Conservation (phyloP, 2,888 invertebrate genomes). For the Galeruca laticollis region DNA sequence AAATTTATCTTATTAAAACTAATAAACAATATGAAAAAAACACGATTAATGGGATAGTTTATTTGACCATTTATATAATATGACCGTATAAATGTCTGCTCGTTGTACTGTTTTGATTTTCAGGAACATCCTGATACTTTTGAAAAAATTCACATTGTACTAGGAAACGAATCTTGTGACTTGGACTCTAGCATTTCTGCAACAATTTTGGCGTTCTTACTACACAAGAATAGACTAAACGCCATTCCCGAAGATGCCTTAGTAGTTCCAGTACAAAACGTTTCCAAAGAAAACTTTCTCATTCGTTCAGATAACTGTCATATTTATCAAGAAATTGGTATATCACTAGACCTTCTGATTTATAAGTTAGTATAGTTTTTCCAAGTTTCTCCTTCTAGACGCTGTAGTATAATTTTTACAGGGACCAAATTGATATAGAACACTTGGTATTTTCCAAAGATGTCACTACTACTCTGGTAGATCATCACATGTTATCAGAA, state of each 20-base stretch:
- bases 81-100: too few species aligned
- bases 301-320: constrained; percentile 82
- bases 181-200: constrained; percentile 85
- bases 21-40: too few species aligned
- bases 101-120: neutral
- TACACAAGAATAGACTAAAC: constrained; percentile 54
- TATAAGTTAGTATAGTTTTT: constrained; percentile 71
- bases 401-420: constrained; percentile 52
- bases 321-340: constrained; percentile 72
- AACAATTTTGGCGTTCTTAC: constrained; percentile 71
- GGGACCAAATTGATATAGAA: constrained; percentile 71
- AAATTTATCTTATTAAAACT: neutral
- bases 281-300: constrained; percentile 74
- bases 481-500: constrained; percentile 79
- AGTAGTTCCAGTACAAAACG: constrained; percentile 81
- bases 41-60: too few species aligned
- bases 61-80: too few species aligned
- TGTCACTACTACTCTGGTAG: constrained; percentile 77
- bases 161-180: constrained; percentile 91
- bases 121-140: constrained; percentile 14
- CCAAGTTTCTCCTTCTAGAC: constrained; percentile 17
- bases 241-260: constrained; percentile 53
- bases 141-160: constrained; percentile 67
- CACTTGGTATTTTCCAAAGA: constrained; percentile 59
- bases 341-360: constrained; percentile 72